Evolutionary conservation across 2,888 invertebrate genomes (phyloP), one percentile per base, ranked within the genome.

Genomic region (Salticus scenicus): DNA sequence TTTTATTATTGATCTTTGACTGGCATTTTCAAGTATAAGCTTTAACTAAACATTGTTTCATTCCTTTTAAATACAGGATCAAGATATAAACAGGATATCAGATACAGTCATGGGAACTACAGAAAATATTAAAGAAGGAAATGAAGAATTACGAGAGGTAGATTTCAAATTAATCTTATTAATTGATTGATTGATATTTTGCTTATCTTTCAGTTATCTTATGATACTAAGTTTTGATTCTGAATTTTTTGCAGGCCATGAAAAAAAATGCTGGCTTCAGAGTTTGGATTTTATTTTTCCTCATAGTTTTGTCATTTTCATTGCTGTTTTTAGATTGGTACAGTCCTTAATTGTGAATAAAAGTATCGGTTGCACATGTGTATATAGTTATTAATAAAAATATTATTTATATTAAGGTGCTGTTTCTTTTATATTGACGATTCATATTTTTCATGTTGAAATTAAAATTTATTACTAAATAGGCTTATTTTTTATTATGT

Each of bases 311-410:
- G 94, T 97, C 98, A 51, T 97, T 99, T 91, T 96, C 98, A 27
- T 92, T 99, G 74, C 92, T 99, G 12, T 99, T 99, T 92, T 93
- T 99, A 75, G 98, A 99, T 92, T 99, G 99, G 99, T 99, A 99
- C 91, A 99, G 99, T 93, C 90, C 91, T 64, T 93, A 88, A 91
- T n/a, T 0, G 10, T 37, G 37, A 7, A 37, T 37, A 7, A 37
- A 37, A 37, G 37, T 10, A 37, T 7, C 10, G 37, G 10, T 7
- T 10, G 10, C 37, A 37, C 37, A 37, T 37, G 37, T 37, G 10
- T 37, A 37, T 37, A 7, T 37, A 37, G 10, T 4, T 37, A 37
- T 37, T 37, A 37, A 37, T 37, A 37, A 37, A 37, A 37, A 7
- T 37, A 37, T 4, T 37, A 7, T 37, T 4, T 37, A 37, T 37